Evolutionary conservation across 2,888 invertebrate species (phyloP), one percentile per base, ranked within the genome.

Genomic region (Crioceris asparagi): DNA sequence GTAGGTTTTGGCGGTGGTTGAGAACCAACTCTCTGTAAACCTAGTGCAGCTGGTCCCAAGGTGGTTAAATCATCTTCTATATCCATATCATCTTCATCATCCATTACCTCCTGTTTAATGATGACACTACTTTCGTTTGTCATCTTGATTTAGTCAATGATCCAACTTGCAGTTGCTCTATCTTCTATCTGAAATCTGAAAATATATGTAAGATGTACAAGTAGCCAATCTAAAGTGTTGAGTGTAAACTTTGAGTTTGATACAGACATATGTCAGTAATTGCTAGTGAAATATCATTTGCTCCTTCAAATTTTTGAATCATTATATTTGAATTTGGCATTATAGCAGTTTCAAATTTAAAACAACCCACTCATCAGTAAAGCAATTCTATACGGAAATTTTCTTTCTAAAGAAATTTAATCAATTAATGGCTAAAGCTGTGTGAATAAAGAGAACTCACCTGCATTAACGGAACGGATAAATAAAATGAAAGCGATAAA

Each of bases 11-110:
- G 77, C 60, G 75, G 76, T 38, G 80, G 78, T 41, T 82, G 82
- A 2, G 84, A 78, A 12, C 87, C 87, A 29, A 87, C 85, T 56
- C 86, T 72, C 55, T 85, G 84, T 19, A 87, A 65, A 4, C 86
- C 87, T 38, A 87, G 69, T 27, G 83, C 81, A 31, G 85, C 86
- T 29, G 84, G 81, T 2, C 83, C 83, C 45, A 86, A 75, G 11
- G 79, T 77, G 29, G 77, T 80, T 25, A 77, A 75, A 47, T 78
- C 75, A 16, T 74, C 77, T 6, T 79, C 78, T 18, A 57, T 50
- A 39, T 54, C 54, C 48, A 53, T 54, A 30, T 50, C 53, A 67
- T 76, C 73, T 67, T 76, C 73, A 3, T 54, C 54, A 17, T 54
- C 54, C 35, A 46, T 44, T 14, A 71, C 68, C 48, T 78, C 77